Base-by-base conservation (phyloP, 2,888 invertebrate species). In the Diarsia brunnea region DNA sequence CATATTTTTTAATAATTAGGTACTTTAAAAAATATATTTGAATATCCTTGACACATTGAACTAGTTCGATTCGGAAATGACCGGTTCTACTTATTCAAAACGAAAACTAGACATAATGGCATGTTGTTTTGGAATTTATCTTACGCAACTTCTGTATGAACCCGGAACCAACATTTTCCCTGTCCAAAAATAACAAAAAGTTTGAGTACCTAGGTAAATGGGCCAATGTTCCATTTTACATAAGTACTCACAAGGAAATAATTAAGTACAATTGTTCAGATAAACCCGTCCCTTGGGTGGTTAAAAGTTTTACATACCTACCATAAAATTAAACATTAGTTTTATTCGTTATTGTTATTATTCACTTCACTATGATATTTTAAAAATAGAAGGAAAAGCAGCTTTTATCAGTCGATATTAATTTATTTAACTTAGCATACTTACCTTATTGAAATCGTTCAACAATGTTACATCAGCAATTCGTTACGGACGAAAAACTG, bases 381-480 rank as follows among this genome's bases (percentile, higher is more conserved):
- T 5, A 49, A 58, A 31, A 58, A 53, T 27, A 69, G 1, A 19
- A 38, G 58, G 55, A 79, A 47, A 69, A 14, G 16, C 7, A 47
- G 24, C 8, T 82, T 53, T 53, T 38, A 53, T 47, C 14, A 27
- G 38, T 19, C 12, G 21, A 60, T 24, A 60, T 43, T 11, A 31
- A 60, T 45, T 16, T 16, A 43, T 51, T n/a, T n/a, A 3, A 24
- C 16, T 27, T 19, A n/a, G 8, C 7, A 11, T 43, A 70, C 8
- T 7, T 19, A 55, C 38, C 38, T n/a, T 8, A 51, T 65, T 19
- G 67, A 68, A 79, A 84, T 69, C 11, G 21, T 69, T 60, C 24
- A 72, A 60, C 24, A 43, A 53, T 55, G 47, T 81, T 84, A 67
- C 75, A 68, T 75, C 82, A 85, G 47, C 82, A 85, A 77, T 43